Conservation (phyloP, 2,797 vertebrate species). For the Nothura maculosa region DNA sequence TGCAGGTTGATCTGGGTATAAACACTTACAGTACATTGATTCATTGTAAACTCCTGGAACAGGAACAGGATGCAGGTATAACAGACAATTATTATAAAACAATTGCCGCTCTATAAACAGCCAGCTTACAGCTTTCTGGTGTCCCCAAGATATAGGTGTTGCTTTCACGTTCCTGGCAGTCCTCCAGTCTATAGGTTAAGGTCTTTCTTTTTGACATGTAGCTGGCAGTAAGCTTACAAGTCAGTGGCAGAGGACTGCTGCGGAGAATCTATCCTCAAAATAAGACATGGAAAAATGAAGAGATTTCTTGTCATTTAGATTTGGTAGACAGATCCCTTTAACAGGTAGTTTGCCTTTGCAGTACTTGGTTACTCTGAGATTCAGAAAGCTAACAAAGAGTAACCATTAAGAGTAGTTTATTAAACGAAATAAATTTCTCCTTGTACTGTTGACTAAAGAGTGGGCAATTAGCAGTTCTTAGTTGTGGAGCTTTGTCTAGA, state of each 20-base stretch:
- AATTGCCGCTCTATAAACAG: conserved; percentile 56
- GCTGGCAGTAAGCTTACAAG: neutral
- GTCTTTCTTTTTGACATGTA: neutral
- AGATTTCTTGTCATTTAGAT: neutral
- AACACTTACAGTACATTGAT: conserved; percentile 49
- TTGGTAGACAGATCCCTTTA: neutral
- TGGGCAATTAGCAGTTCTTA: conserved; percentile 18
- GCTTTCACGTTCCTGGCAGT: conserved; percentile 52
- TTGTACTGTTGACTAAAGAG: neutral
- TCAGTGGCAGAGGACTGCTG: neutral
- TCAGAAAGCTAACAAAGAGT: conserved; percentile 45
- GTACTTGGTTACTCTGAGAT: conserved; percentile 5
- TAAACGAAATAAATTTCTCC: conserved; percentile 55
- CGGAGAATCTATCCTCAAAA: neutral
- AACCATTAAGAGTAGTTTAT: conserved; percentile 52
- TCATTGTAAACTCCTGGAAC: conserved; percentile 68
- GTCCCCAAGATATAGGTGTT: conserved; percentile 19
- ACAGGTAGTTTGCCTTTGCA: neutral
- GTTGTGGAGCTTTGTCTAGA: neutral
- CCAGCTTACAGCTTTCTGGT: conserved; percentile 54
- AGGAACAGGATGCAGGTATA: conserved; percentile 72
- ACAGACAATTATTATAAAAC: conserved; percentile 50
- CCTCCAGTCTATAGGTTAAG: neutral
- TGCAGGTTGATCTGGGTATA: conserved; percentile 19
- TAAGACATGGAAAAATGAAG: neutral